These are phyloP conservation scores for Probaryconus sp. DNA, from an alignment of 1,140 invertebrate species.

Conservation along the genomic window DNA sequence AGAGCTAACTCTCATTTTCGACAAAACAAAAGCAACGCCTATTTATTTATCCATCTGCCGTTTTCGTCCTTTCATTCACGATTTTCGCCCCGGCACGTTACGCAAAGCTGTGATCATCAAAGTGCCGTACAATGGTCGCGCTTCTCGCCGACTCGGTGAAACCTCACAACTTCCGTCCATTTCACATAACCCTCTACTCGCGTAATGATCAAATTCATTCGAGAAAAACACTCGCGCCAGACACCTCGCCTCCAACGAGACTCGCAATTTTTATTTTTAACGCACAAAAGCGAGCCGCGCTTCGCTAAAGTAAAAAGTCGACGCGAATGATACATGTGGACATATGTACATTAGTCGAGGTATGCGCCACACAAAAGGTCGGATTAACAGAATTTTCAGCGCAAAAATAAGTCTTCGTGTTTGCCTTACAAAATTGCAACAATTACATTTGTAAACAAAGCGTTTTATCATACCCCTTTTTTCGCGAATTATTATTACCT, in stretches of 20 bases:
- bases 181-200: slow-evolving; percentile 9
- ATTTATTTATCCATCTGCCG: slow-evolving; percentile 3
- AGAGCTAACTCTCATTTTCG: slow-evolving; percentile 4
- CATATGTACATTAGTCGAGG: slow-evolving; percentile 5
- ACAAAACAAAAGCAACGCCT: slow-evolving; percentile 11
- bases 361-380: not conserved
- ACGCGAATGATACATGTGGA: not conserved
- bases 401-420: not conserved
- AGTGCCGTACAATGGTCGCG: slow-evolving; percentile 7
- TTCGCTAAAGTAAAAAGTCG: slow-evolving; percentile 5
- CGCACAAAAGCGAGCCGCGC: slow-evolving; percentile 6
- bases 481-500: no score
- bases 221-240: slow-evolving; percentile 12
- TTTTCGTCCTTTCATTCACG: not conserved
- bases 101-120: slow-evolving; percentile 15
- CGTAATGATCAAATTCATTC: slow-evolving; percentile 14
- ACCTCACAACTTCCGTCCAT: slow-evolving; percentile 14
- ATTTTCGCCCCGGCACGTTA: not conserved
- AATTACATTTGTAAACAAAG: no score
- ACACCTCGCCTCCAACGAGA: not conserved
- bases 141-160: slow-evolving; percentile 3
- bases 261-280: slow-evolving; percentile 1
- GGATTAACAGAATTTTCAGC: slow-evolving; percentile 1
- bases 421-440: not conserved
- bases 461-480: no score